A percentile compares a stretch with the other conserved stretches of the same genome.
phyloP scores from a whole-genome alignment of 2,888 invertebrate genomes.

The Sinopyrophorus schimmeli region DNA sequence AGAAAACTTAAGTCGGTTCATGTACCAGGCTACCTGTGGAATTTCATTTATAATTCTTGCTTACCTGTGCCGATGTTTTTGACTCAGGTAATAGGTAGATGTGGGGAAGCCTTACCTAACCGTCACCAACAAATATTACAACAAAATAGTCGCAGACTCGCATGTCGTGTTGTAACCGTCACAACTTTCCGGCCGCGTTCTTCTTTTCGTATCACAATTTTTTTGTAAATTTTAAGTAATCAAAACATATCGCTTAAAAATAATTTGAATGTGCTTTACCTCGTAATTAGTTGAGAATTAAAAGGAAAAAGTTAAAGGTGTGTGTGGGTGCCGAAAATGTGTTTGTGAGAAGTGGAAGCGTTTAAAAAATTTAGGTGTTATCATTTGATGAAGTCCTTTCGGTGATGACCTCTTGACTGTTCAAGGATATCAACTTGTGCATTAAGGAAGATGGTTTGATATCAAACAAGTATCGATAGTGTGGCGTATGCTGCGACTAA shows the following conservation, averaged over 20 bases:
- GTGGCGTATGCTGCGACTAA: constrained; percentile 15
- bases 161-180: constrained; percentile 22
- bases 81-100: constrained; percentile 47
- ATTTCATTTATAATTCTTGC: constrained; percentile 29
- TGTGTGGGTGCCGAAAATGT: no score
- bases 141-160: constrained; percentile 35
- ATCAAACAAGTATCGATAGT: constrained; percentile 11
- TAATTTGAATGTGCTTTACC: no score
- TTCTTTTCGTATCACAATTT: no score
- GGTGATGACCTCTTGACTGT: constrained; percentile 23
- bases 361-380: background rate
- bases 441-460: constrained; percentile 28
- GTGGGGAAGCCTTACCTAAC: constrained; percentile 41
- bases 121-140: constrained; percentile 35
- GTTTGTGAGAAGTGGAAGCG: background rate
- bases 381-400: constrained; percentile 10
- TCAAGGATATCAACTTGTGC: constrained; percentile 26
- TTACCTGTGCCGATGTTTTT: constrained; percentile 54
- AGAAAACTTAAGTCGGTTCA: no score
- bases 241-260: no score
- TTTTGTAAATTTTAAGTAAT: no score
- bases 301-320: no score
- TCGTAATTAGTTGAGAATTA: no score
- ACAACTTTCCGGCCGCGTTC: constrained; percentile 22
- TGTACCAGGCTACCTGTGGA: constrained; percentile 7